Conservation (phyloP, 2,797 vertebrate genomes). For the Podarcis lilfordi region DNA sequence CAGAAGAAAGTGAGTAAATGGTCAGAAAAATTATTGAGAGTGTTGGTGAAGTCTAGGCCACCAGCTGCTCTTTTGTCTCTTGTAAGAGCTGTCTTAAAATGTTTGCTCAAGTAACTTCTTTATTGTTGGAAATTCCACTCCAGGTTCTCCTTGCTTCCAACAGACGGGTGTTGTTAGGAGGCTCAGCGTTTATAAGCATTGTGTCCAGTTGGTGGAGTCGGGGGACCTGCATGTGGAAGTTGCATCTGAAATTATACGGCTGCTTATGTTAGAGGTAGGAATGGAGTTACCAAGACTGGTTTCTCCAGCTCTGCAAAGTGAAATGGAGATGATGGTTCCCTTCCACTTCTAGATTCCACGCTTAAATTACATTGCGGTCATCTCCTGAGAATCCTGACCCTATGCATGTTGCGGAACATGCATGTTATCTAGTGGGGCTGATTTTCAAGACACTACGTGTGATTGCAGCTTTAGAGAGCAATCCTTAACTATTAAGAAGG, state of each 20-base stretch:
- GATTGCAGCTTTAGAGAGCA: neutral
- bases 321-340: neutral
- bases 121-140: neutral
- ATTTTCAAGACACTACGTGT: neutral
- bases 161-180: slow-evolving; percentile 84
- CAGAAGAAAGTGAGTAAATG: neutral
- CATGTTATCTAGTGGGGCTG: neutral
- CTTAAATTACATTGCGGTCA: neutral
- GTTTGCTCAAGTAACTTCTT: neutral
- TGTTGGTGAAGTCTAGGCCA: neutral
- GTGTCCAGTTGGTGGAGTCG: slow-evolving; percentile 90
- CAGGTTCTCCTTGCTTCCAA: slow-evolving; percentile 87
- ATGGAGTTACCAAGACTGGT: neutral
- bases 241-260: slow-evolving; percentile 89
- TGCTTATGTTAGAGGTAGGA: slow-evolving; percentile 95
- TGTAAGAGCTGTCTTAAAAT: neutral
- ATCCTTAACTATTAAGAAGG: neutral
- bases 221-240: slow-evolving; percentile 89
- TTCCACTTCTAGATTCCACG: neutral
- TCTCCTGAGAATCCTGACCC: neutral
- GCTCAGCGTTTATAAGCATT: slow-evolving; percentile 87
- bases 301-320: slow-evolving; percentile 6
- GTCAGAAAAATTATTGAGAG: neutral
- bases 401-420: neutral
- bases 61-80: too few relatives aligned